Evolutionary conservation across 2,888 invertebrate species (phyloP).

Genomic region (Siphonodentalium dalli): DNA sequence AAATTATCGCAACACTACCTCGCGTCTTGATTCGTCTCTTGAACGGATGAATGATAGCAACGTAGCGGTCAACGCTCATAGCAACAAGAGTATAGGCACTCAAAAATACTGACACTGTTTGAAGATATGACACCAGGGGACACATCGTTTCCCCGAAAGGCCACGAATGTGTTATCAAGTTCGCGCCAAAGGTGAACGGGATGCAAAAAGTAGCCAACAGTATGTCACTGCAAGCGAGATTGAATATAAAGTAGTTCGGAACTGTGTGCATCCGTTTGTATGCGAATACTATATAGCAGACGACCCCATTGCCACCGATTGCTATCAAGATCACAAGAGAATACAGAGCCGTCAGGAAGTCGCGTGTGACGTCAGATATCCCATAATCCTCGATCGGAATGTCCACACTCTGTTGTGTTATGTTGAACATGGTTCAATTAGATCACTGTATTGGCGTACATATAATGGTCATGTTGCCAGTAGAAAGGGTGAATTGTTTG

Average conservation of each 20-base stretch:
- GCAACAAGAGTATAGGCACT: slow-evolving; percentile 89
- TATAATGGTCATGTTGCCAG: too few relatives aligned
- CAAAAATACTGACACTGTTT: slow-evolving; percentile 70
- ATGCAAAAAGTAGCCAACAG: slow-evolving; percentile 63
- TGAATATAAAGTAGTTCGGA: slow-evolving; percentile 44
- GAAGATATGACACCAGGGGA: slow-evolving; percentile 81
- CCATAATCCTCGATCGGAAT: too few relatives aligned
- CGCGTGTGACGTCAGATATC: too few relatives aligned
- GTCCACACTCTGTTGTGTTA: too few relatives aligned
- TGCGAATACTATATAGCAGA: slow-evolving; percentile 39
- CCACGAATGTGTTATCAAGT: slow-evolving; percentile 81
- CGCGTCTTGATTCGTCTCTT: slow-evolving; percentile 80
- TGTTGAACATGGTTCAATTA: too few relatives aligned
- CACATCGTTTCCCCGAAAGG: slow-evolving; percentile 84
- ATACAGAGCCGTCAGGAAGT: too few relatives aligned
- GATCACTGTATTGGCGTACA: too few relatives aligned
- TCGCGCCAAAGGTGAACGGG: slow-evolving; percentile 73
- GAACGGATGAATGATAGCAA: slow-evolving; percentile 87
- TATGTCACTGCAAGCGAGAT: slow-evolving; percentile 40
- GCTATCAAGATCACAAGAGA: slow-evolving; percentile 48
- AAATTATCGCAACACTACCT: slow-evolving; percentile 74
- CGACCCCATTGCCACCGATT: slow-evolving; percentile 51
- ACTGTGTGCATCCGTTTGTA: slow-evolving; percentile 56
- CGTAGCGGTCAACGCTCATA: slow-evolving; percentile 86
- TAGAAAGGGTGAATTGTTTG: too few relatives aligned